These are phyloP conservation scores for Potamilus streckersoni DNA, from an alignment of 1,140 invertebrate species.

Conservation along the genomic window DNA sequence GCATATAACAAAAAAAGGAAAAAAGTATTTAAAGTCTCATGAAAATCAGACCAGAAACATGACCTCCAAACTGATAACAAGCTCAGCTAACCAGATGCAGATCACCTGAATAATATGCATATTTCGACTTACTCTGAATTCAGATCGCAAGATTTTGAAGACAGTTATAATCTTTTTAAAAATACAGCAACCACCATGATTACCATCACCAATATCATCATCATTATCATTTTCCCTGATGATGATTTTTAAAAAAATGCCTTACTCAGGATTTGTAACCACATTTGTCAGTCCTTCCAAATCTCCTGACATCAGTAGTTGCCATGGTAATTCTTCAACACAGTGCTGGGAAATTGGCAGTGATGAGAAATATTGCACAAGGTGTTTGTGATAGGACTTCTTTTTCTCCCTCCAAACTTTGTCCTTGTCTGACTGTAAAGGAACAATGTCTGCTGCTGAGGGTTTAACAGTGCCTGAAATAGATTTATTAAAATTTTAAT, in stretches of 20 bases:
- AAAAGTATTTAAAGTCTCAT: too few relatives aligned
- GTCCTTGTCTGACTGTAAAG: conserved; percentile 14
- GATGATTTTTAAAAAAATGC: background rate
- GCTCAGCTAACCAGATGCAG: too few relatives aligned
- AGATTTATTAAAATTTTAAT: background rate
- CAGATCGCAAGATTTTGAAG: too few relatives aligned
- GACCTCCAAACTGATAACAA: too few relatives aligned
- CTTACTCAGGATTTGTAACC: conserved; percentile 54
- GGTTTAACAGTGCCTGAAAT: conserved; percentile 28
- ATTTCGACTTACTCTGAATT: too few relatives aligned
- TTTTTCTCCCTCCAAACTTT: conserved; percentile 45
- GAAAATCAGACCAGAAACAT: too few relatives aligned
- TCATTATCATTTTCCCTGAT: too few relatives aligned
- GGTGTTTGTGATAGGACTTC: conserved; percentile 43
- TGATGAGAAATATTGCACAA: conserved; percentile 51
- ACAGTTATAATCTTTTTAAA: too few relatives aligned
- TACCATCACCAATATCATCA: too few relatives aligned
- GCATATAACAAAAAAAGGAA: too few relatives aligned
- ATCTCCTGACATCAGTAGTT: conserved; percentile 56
- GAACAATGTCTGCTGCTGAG: conserved; percentile 24
- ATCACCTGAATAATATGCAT: too few relatives aligned
- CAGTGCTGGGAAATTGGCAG: conserved; percentile 41
- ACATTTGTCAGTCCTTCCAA: conserved; percentile 36
- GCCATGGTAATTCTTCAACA: conserved; percentile 60
- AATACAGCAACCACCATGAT: too few relatives aligned